Evolutionary conservation across 1,140 invertebrate genomes (phyloP), one percentile per base, ranked within the genome.

Genomic region (Neoseiulus cucumeris): DNA sequence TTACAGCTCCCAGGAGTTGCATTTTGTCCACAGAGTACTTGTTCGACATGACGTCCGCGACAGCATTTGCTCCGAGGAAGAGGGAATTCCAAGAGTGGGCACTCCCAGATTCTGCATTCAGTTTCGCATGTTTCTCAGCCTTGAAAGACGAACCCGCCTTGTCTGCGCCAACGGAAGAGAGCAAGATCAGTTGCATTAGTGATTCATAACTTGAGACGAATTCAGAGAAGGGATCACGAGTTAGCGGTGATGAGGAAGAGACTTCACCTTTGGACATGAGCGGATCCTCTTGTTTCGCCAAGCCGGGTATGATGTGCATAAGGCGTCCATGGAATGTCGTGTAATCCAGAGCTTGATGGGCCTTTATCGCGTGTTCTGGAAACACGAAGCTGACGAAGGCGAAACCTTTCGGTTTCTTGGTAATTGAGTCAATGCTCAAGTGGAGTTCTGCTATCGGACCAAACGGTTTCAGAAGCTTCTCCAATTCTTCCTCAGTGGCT

Each of bases 41-140:
- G 42, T 85, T 80, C 14, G 93, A 87, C 71, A 98, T 84, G 0
- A 90, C 82, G 72, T 97, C 87, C 0, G 91, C 91, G 0, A 98
- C 86, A 2, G 93, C 91, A 79, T 96, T 90, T 25, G 85, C 82
- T 0, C 92, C 92, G 42, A 98, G 78, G 75, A 98, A 99, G 9
- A 98, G 73, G 0, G 91, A 83, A 76, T 99, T 98, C 95, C 95
- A 99, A 74, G 92, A 96, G 72, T 93, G 86, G 0, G 87, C 82
- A 2, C 84, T 86, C 20, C 81, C 80, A 30, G 66, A 25, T 4
- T 67, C 78, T 30, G 81, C 79, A 77, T 95, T 96, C 66, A 83
- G 74, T 74, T 91, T 83, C 42, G 84, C 75, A 17, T 82, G 82
- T 76, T 95, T 93, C 72, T 91, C 87, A 69, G 89, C 82, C 75